Percentiles rank a stretch among this genome's conserved stretches.
Conservation (phyloP, 2,113 vertebrate genomes). For the Dendropsophus ebraccatus region DNA sequence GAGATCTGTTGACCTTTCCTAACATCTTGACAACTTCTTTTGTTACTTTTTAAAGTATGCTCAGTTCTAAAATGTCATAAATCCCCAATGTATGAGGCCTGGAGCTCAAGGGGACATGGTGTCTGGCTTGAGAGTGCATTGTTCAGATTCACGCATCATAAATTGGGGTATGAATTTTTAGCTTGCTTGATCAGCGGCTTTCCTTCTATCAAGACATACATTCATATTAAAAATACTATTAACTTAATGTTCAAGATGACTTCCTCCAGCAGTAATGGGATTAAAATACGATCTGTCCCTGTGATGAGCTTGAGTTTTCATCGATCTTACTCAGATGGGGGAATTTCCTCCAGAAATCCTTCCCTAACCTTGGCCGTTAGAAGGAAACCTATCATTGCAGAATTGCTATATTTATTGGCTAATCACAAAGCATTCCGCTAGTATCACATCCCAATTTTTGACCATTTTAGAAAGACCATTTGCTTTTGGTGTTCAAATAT, state of each 20-base stretch:
- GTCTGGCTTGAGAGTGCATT: background rate
- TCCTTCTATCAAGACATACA: background rate
- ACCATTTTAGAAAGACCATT: background rate
- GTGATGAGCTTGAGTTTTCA: conserved; percentile 12
- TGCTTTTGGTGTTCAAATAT: background rate
- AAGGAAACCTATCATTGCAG: background rate
- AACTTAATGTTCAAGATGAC: conserved; percentile 10
- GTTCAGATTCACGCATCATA: conserved; percentile 39
- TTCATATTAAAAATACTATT: conserved; percentile 39
- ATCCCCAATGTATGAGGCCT: background rate
- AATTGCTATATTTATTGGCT: background rate
- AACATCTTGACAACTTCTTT: background rate
- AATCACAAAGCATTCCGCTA: background rate
- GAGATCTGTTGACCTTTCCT: background rate
- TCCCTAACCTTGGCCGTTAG: background rate
- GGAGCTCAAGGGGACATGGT: conserved; percentile 10
- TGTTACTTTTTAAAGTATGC: background rate
- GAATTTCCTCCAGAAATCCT: background rate
- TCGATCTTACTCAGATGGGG: background rate
- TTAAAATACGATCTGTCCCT: conserved; percentile 31
- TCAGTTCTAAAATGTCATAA: conserved; percentile 13
- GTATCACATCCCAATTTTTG: background rate
- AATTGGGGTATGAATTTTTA: conserved; percentile 32
- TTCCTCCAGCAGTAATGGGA: conserved; percentile 27
- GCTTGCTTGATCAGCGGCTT: conserved; percentile 41